phyloP scores from a whole-genome alignment of 2,113 vertebrate genomes.

The Poicephalus meyeri region DNA sequence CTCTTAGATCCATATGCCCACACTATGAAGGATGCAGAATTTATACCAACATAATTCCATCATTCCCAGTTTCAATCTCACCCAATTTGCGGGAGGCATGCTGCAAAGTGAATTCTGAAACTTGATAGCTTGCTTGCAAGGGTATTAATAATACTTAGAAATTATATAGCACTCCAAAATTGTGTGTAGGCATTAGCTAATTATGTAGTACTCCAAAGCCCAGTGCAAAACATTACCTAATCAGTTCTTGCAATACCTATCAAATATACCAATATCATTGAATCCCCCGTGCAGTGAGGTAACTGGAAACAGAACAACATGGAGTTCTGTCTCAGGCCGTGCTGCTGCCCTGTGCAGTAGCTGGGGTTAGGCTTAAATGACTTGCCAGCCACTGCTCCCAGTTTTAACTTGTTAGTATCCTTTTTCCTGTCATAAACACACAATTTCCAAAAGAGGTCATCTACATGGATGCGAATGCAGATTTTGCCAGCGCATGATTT shows the following conservation, averaged over 20 bases:
- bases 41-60: not conserved
- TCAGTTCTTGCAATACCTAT: not conserved
- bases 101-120: not conserved
- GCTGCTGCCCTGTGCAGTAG: not conserved
- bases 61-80: not conserved
- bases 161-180: not conserved
- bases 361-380: not conserved
- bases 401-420: not conserved
- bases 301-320: not conserved
- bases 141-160: not conserved
- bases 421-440: not conserved
- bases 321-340: not conserved
- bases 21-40: not conserved
- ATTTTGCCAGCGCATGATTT: not conserved
- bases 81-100: accelerated
- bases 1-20: not conserved
- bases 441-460: not conserved
- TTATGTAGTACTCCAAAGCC: not conserved
- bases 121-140: not conserved
- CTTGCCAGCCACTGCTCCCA: not conserved
- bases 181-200: slow-evolving; percentile 18
- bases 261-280: not conserved
- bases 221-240: not conserved
- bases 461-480: not conserved
- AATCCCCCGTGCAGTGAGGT: not conserved